These are phyloP conservation scores for Diachasmimorpha longicaudata DNA, from an alignment of 1,140 invertebrate species.

Conservation along the genomic window DNA sequence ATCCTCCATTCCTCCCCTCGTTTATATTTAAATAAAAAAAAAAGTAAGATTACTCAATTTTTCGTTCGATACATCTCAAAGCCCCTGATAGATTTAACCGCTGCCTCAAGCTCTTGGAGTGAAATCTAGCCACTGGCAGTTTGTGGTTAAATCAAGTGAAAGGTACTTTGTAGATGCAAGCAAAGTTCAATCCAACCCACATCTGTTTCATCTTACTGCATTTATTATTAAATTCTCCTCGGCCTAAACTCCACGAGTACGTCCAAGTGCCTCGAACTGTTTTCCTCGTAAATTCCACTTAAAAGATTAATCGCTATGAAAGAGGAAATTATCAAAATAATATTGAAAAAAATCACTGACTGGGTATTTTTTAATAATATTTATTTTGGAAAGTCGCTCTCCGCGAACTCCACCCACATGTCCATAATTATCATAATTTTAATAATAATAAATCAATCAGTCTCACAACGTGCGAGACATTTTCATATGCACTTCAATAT, in stretches of 20 bases:
- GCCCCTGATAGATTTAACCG: not conserved
- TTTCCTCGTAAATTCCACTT: not conserved
- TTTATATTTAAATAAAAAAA: not conserved
- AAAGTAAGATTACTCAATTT: not conserved
- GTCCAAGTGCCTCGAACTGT: not conserved
- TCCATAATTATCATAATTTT: not conserved
- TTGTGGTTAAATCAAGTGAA: constrained; percentile 4
- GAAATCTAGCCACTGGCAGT: not conserved
- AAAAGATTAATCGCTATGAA: not conserved
- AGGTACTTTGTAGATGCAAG: constrained; percentile 7
- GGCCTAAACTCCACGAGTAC: not conserved
- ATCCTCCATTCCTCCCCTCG: not conserved
- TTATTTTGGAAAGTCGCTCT: not conserved
- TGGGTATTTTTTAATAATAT: not conserved
- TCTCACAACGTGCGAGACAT: constrained; percentile 14
- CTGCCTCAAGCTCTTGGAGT: not conserved
- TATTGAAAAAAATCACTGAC: not conserved
- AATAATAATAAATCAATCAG: constrained; percentile 12
- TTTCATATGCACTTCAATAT: constrained; percentile 16
- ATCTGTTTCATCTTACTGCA: constrained; percentile 13
- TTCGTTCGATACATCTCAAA: not conserved
- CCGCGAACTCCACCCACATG: not conserved
- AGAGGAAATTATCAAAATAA: not conserved
- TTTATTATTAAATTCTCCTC: constrained; percentile 13
- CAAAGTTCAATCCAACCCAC: constrained; percentile 2